A percentile compares a stretch with the other conserved stretches of the same genome.
phyloP scores from a whole-genome alignment of 2,888 invertebrate species.

The Nephrotoma flavescens region DNA sequence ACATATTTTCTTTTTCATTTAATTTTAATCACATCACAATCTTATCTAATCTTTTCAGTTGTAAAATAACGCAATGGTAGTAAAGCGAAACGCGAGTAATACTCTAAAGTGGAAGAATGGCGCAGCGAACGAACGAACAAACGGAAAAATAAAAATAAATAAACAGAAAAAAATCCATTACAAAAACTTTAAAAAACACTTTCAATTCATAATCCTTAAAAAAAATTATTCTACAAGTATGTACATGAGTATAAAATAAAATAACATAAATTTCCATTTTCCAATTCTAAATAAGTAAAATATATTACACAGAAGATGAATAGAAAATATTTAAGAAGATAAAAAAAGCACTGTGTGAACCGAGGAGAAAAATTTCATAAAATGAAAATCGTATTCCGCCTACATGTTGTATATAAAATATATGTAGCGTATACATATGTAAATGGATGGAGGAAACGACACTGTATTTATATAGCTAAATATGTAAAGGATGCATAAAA shows the following conservation, averaged over 20 bases:
- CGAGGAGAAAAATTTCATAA: not conserved
- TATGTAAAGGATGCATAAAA: not conserved
- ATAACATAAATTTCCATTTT: not conserved
- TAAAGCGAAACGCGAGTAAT: not conserved
- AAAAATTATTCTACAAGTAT: not conserved
- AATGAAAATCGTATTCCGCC: not conserved
- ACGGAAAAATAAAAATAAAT: not conserved
- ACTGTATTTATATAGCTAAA: not conserved
- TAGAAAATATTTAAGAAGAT: not conserved
- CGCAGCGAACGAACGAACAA: not conserved
- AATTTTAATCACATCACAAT: not conserved
- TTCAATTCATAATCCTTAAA: not conserved
- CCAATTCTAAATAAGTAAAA: not conserved
- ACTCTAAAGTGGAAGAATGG: not conserved
- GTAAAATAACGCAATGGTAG: not conserved
- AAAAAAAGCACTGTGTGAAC: not conserved
- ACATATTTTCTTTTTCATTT: not conserved
- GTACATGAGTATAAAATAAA: not conserved
- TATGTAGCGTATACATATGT: not conserved
- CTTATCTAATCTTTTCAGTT: not conserved
- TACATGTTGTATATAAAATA: not conserved
- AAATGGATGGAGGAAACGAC: not conserved
- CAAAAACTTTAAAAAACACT: not conserved
- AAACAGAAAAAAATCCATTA: not conserved
- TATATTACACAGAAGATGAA: not conserved